phyloP scores from a whole-genome alignment of 2,888 invertebrate genomes.

The Malacosoma neustria region DNA sequence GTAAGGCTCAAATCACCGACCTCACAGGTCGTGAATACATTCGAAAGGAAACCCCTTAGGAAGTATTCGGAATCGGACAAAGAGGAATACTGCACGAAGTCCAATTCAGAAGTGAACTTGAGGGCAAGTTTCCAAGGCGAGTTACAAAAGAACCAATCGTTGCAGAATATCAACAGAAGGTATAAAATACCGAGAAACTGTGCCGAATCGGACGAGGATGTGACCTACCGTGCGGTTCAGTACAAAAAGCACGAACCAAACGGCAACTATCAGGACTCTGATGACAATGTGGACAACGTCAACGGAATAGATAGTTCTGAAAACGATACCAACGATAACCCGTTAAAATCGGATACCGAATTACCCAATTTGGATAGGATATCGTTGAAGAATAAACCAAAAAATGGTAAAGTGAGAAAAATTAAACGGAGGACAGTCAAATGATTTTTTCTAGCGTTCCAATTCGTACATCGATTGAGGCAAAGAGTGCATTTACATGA shows the following conservation, averaged over 20 bases:
- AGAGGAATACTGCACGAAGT: slow-evolving; percentile 58
- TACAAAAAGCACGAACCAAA: slow-evolving; percentile 45
- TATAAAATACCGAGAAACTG: slow-evolving; percentile 27
- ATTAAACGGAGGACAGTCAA: slow-evolving; percentile 53
- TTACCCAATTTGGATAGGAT: slow-evolving; percentile 52
- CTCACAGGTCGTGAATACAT: slow-evolving; percentile 6
- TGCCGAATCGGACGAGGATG: slow-evolving; percentile 53
- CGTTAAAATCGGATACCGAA: slow-evolving; percentile 35
- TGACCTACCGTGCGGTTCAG: slow-evolving; percentile 36
- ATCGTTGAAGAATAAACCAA: slow-evolving; percentile 46
- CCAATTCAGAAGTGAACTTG: slow-evolving; percentile 52
- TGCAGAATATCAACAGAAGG: slow-evolving; percentile 53
- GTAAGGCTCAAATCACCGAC: slow-evolving; percentile 59
- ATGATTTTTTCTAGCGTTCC: slow-evolving; percentile 64
- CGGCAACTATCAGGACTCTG: slow-evolving; percentile 51
- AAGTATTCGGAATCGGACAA: slow-evolving; percentile 60
- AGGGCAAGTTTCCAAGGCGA: slow-evolving; percentile 40
- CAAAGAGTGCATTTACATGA: slow-evolving; percentile 19
- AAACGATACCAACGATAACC: slow-evolving; percentile 54
- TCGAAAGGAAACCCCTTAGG: slow-evolving; percentile 22
- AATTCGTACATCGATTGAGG: slow-evolving; percentile 57
- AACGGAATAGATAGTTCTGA: slow-evolving; percentile 58
- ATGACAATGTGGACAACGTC: slow-evolving; percentile 46
- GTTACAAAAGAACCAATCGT: slow-evolving; percentile 59
- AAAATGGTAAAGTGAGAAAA: slow-evolving; percentile 50